Evolutionary conservation across 2,797 vertebrate genomes (phyloP).

Genomic region (Urosaurus nigricauda): DNA sequence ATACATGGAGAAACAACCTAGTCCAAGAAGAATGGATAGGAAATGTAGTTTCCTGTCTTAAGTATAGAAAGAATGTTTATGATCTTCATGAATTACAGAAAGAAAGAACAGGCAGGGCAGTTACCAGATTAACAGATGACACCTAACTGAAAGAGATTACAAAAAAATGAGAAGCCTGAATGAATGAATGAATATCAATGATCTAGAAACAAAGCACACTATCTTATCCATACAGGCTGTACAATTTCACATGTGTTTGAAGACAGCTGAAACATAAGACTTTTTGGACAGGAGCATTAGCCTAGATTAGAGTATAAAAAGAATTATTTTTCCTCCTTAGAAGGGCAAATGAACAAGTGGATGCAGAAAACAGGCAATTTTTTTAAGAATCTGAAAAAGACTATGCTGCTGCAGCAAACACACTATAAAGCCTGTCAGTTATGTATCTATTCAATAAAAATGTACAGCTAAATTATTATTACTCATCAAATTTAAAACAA

Average conservation of each 20-base stretch:
- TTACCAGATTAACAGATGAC: not conserved
- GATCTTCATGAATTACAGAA: not conserved
- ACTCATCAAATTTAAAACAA: not conserved
- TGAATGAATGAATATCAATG: not conserved
- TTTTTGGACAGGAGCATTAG: not conserved
- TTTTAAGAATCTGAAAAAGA: conserved; percentile 18
- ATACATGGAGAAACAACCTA: not conserved
- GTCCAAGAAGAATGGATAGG: not conserved
- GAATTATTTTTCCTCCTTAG: not conserved
- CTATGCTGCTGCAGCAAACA: not conserved
- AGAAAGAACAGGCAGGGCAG: not conserved
- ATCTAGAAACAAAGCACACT: not conserved
- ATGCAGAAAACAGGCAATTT: conserved; percentile 31
- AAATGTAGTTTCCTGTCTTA: not conserved
- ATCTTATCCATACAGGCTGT: not conserved
- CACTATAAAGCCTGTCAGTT: not conserved
- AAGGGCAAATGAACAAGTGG: conserved; percentile 23
- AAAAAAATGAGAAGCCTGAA: not conserved
- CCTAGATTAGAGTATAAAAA: not conserved
- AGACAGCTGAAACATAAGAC: not conserved
- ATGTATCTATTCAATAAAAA: not conserved
- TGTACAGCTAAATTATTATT: not conserved
- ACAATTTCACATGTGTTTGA: not conserved
- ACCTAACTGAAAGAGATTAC: not conserved
- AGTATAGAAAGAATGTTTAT: not conserved